Percentiles rank a stretch among this genome's conserved stretches.
Conservation (phyloP, 2,797 vertebrate species). For the Eulemur rubriventer region DNA sequence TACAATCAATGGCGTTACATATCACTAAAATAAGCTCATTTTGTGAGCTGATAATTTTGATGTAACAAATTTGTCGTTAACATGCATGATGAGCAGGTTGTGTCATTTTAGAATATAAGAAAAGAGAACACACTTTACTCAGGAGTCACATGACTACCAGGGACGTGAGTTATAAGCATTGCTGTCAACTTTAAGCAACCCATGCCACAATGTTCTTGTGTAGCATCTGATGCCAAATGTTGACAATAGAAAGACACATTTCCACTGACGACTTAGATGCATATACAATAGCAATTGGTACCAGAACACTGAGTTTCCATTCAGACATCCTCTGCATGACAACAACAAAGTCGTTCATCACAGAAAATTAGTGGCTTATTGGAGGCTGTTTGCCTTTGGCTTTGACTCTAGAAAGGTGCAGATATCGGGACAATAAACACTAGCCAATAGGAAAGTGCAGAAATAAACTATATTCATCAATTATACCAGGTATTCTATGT, state of each 20-base stretch:
- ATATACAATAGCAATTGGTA: background rate
- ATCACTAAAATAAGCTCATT: background rate
- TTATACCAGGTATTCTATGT: background rate
- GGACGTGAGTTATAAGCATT: background rate
- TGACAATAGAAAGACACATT: background rate
- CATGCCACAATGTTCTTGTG: background rate
- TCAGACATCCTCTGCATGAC: background rate
- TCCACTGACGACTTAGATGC: background rate
- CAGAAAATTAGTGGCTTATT: background rate
- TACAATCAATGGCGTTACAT: background rate
- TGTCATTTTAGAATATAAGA: background rate
- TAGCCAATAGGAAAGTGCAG: background rate
- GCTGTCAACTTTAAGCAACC: background rate
- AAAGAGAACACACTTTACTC: background rate
- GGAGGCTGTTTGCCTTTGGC: background rate
- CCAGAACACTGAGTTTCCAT: background rate
- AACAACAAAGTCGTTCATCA: background rate
- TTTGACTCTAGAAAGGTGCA: slow-evolving; percentile 4
- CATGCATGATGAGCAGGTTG: background rate
- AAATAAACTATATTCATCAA: background rate
- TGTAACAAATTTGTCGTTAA: background rate
- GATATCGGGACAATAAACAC: background rate
- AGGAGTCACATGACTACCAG: background rate
- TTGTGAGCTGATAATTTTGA: background rate
- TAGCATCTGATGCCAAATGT: background rate